phyloP scores from a whole-genome alignment of 2,888 invertebrate genomes.

The Pterobdella sp. region DNA sequence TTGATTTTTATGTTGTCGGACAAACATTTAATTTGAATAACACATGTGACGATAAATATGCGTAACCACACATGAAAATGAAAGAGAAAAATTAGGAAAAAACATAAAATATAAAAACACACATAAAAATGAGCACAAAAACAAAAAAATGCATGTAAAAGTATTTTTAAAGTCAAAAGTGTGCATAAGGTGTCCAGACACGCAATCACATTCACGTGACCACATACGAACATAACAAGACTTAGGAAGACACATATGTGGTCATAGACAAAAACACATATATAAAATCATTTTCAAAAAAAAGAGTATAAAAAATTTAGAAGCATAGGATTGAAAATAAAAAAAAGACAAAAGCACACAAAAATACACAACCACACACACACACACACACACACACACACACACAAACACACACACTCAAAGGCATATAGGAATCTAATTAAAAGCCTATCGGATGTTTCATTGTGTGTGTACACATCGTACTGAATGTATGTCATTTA shows the following conservation, averaged over 20 bases:
- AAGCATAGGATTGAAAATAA: background rate
- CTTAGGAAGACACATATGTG: background rate
- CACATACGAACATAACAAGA: background rate
- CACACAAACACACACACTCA: background rate
- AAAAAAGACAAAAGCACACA: background rate
- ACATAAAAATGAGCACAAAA: background rate
- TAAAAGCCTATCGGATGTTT: background rate
- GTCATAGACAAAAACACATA: background rate
- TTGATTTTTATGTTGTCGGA: too few species aligned
- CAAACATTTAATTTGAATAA: too few species aligned
- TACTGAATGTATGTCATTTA: background rate
- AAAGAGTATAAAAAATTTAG: background rate
- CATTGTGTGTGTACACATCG: slow-evolving; percentile 3
- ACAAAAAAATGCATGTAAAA: background rate
- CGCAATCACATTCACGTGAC: background rate
- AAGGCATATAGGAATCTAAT: background rate
- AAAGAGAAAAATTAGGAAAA: too few species aligned
- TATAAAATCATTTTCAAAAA: background rate
- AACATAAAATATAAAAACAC: background rate
- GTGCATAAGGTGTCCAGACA: background rate
- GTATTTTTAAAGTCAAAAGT: background rate
- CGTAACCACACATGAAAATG: too few species aligned
- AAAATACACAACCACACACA: background rate
- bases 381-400: background rate
- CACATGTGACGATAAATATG: too few species aligned